phyloP scores from a whole-genome alignment of 2,888 invertebrate species.

The Archips xylosteana region DNA sequence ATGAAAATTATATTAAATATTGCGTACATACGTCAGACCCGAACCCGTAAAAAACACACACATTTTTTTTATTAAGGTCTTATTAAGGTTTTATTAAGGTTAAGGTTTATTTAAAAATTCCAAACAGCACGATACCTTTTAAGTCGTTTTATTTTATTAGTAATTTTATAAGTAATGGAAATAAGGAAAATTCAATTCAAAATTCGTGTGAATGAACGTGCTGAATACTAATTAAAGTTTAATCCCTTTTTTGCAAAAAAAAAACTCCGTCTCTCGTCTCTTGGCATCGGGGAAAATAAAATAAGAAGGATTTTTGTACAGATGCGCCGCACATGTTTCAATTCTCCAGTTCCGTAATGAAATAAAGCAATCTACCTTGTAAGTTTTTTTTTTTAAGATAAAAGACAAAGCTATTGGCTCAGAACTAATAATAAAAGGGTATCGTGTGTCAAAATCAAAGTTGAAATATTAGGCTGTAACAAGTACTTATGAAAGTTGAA shows the following conservation, averaged over 20 bases:
- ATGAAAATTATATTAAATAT: no score
- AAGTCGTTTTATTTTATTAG: not conserved
- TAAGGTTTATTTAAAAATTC: no score
- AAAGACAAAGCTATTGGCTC: no score
- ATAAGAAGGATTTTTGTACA: not conserved
- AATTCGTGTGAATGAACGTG: constrained; percentile 5
- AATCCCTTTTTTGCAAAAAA: not conserved
- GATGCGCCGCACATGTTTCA: not conserved
- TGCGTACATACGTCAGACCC: no score
- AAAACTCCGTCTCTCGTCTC: not conserved
- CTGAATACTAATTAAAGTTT: constrained; percentile 7
- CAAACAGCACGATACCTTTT: not conserved
- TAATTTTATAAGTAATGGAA: not conserved
- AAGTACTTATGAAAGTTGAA: no score
- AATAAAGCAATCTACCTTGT: not conserved
- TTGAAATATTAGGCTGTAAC: no score
- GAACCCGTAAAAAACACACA: no score
- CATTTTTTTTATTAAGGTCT: no score
- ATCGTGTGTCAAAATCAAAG: no score
- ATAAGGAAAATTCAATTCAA: not conserved
- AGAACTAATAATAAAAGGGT: no score
- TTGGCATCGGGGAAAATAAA: not conserved
- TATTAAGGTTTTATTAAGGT: no score
- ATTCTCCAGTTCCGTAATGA: not conserved
- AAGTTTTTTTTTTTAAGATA: not conserved